Conservation (phyloP, 2,888 invertebrate species). For the Nephrotoma appendiculata region DNA sequence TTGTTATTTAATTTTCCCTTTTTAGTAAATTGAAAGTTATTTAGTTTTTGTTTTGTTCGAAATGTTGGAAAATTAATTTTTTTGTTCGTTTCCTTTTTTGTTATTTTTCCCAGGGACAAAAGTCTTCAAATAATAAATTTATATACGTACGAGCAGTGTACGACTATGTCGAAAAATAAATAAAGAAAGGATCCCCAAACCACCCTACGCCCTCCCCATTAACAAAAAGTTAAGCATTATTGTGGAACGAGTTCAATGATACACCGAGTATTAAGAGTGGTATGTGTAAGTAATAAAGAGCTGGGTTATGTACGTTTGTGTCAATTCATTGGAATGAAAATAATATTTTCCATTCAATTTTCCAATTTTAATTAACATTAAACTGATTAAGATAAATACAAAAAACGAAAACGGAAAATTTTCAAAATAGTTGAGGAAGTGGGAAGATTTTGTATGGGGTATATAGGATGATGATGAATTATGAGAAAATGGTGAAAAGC, state of each 20-base stretch:
- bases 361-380: neutral
- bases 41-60: neutral
- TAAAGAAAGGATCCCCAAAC: neutral
- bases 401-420: neutral
- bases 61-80: neutral
- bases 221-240: neutral
- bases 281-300: neutral
- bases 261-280: neutral
- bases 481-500: neutral
- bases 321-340: neutral
- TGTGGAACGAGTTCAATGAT: neutral
- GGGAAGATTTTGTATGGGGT: neutral
- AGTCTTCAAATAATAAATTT: neutral
- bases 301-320: neutral
- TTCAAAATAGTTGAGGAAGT: neutral
- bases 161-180: neutral
- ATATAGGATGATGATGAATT: neutral
- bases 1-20: neutral
- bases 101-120: neutral
- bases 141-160: neutral
- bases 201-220: neutral
- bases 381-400: neutral
- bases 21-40: neutral
- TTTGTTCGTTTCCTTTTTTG: neutral
- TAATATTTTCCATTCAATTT: neutral